Evolutionary conservation across 2,797 vertebrate genomes (phyloP).

Genomic region (Alectoris magna): DNA sequence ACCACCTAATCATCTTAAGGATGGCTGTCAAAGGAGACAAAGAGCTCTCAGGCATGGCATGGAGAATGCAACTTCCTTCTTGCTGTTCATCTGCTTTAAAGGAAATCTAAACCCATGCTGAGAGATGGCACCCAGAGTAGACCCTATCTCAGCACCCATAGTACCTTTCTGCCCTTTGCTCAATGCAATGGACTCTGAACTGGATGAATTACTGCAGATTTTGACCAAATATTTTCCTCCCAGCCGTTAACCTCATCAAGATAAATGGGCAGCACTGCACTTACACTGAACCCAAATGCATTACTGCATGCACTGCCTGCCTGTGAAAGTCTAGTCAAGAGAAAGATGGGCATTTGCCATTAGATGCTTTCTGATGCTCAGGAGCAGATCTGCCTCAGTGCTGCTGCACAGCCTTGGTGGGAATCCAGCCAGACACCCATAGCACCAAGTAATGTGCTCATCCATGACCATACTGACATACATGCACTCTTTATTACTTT

Average conservation of each 20-base stretch:
- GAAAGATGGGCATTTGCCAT: not conserved
- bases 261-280: not conserved
- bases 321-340: not conserved
- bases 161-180: not conserved
- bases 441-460: too few species aligned
- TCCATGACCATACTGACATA: not conserved
- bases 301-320: not conserved
- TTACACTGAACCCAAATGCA: not conserved
- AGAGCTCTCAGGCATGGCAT: not conserved
- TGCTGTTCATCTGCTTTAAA: not conserved
- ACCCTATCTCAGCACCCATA: not conserved
- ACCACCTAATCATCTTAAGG: not conserved
- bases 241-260: not conserved
- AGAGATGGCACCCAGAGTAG: not conserved
- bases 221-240: not conserved
- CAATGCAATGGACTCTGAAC: not conserved
- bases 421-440: not conserved
- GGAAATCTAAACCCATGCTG: not conserved
- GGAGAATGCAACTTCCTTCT: not conserved
- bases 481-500: not conserved
- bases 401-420: not conserved
- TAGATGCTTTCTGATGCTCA: not conserved
- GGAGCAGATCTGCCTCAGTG: not conserved
- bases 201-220: not conserved
- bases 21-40: not conserved